Evolutionary conservation across 2,888 invertebrate genomes (phyloP), one percentile per base, ranked within the genome.

Genomic region (Ariolimax columbianus): DNA sequence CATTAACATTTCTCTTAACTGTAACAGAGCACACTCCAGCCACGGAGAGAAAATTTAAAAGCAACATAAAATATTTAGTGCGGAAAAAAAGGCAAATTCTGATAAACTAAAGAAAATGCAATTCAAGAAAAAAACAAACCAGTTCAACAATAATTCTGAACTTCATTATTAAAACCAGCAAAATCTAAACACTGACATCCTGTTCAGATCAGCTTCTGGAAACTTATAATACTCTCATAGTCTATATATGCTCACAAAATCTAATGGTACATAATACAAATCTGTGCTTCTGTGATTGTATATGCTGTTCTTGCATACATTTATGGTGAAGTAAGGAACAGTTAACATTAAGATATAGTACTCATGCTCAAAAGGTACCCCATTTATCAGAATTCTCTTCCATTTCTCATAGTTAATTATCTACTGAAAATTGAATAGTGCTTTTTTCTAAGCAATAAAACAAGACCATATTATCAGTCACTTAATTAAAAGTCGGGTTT

Each of bases 181-280:
- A 55, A 23, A 68, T 36, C 2, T 36, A 36, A 73, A 73, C 30
- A 14, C n/a, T 14, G 3, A 40, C 23, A 26, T 75, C 75, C 33
- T 75, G 75, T 33, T 75, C 75, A 75, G 47, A 75, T 19, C 51
- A 17, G 33, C 14, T 33, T 75, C 33, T 51, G 75, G 19, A 33
- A 51, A 7, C 51, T 33, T 33, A 33, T 36, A 26, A 75, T 75
- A 33, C 36, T 6, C 19, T 47, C 14, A 1, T 75, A 33, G 51
- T 38, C 0, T 7, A 75, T n/a, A 75, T 23, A 43, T 30, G 19
- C 14, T 75, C 23, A 33, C 47, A 51, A 30, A 30, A 51, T 7
- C 75, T 30, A 66, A 66, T 33, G 30, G 19, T 33, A 66, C 33
- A 33, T 30, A 23, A 30, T 30, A 30, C 4, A 11, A 63, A 26